Evolutionary conservation across 2,888 invertebrate species (phyloP), one percentile per base, ranked within the genome.

Genomic region (Pachydiplax longipennis): DNA sequence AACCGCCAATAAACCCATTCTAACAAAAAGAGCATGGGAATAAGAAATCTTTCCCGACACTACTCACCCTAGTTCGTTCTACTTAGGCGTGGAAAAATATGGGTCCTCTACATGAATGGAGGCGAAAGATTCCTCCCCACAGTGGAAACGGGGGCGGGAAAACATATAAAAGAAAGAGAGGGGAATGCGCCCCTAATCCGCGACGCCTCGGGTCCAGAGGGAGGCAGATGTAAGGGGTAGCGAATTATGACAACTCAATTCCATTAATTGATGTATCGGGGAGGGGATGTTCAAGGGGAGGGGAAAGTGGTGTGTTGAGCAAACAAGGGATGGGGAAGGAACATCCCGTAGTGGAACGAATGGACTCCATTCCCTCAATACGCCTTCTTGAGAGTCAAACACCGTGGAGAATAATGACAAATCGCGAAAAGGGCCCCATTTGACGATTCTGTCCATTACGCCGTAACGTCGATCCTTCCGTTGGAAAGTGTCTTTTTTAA

Each of bases 351-450:
- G 73, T 73, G 25, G 73, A 73, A 73, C 73, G 73, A 73, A 73
- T 73, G 22, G 73, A 31, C 25, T 73, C 73, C 73, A 73, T 73
- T 73, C 73, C 73, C 25, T 31, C 25, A 31, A 73, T 73, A 12
- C 31, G 73, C 53, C 87, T 61, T 65, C 37, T 87, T 37, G 37
- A 87, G 87, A 87, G 61, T 87, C 87, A 87, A 31, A 61, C 35
- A n/a, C 37, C 87, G 61, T 61, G 61, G 87, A 87, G 87, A 87
- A 87, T 87, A 61, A 87, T 61, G 87, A 87, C 87, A 87, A 87
- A 87, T 87, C 61, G 37, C 18, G 58, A 40, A n/a, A 22, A 25
- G 48, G 58, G 22, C 48, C 25, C 31, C 73, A 22, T 25, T 25
- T 12, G 73, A 73, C 25, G 25, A 65, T 73, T 73, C 73, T 31